Base-by-base conservation (phyloP, 2,888 invertebrate species). In the Taphrorychus bicolor region DNA sequence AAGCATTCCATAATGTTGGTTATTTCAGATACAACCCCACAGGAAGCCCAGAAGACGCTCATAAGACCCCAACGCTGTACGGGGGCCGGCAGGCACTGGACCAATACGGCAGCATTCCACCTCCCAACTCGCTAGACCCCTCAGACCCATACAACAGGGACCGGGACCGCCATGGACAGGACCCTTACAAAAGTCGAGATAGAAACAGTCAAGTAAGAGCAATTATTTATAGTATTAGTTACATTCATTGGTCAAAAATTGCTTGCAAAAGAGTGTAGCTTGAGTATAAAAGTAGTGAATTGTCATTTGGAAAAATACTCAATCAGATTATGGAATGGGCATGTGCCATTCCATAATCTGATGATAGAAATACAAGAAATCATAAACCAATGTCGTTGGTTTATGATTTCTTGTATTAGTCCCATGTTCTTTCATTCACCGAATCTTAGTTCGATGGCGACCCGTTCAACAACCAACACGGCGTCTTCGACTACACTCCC, bases 91-190 rank as follows among this genome's bases (percentile, higher is more conserved):
- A 17, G 9, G 21, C 11, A 9, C 22, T 2, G 24, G 54, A 51
- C 24, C 59, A n/a, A 14, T 56, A 48, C 45, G 56, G 56, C 48
- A 23, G 9, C 23, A 19, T 41, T 24, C 40, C 53, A n/a, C 51
- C 56, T 2, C 60, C 65, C 0, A 65, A 65, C 40, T 58, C 61
- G 1, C 24, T 61, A 17, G 65, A 69, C 45, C 57, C 61, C 7
- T 17, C 41, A n/a, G 69, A 64, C 7, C 32, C 69, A 16, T 69
- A 57, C 14, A 56, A 51, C 19, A 69, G 58, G 24, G 65, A 67
- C 19, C 24, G 53, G n/a, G 49, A 60, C 40, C 32, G 14, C 7
- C 52, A 52, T 54, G 52, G 60, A 5, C 57, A 49, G 19, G 65
- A 67, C 54, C 48, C 61, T 23, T 58, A 61, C 16, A 62, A 62